Conservation (phyloP, 2,797 vertebrate species). For the Myotis planiceps region DNA sequence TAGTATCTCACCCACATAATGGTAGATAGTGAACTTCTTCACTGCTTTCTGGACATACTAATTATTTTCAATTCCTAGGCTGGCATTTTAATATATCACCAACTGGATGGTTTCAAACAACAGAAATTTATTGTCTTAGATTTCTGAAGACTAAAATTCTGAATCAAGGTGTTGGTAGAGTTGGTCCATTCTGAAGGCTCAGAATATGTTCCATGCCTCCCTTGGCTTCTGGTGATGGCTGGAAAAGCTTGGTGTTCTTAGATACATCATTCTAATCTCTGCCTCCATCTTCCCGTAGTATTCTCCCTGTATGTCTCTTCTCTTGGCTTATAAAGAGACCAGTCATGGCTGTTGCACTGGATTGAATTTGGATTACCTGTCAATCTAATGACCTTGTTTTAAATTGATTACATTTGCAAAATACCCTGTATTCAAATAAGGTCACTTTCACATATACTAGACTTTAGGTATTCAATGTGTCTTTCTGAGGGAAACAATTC, state of each 20-base stretch:
- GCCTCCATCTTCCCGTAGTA: not conserved
- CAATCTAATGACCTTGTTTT: not conserved
- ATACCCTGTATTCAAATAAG: not conserved
- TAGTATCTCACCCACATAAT: not conserved
- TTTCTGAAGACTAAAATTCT: not conserved
- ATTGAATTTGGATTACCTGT: not conserved
- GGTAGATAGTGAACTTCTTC: not conserved
- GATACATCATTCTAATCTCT: not conserved
- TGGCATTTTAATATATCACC: not conserved
- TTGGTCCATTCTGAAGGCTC: not conserved
- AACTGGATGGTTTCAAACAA: not conserved
- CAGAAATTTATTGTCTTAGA: not conserved
- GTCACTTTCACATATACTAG: not conserved
- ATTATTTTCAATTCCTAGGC: not conserved
- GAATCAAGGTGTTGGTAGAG: not conserved
- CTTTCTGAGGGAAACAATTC: not conserved
- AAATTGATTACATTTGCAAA: not conserved
- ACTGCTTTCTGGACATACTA: not conserved
- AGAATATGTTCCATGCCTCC: not conserved
- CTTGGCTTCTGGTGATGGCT: not conserved
- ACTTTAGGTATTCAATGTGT: not conserved
- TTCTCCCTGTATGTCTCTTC: not conserved
- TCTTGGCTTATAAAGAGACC: not conserved
- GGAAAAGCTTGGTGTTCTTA: not conserved
- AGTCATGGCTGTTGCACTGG: not conserved